A percentile compares a stretch with the other conserved stretches of the same genome.
These are phyloP conservation scores for Babylonia areolata DNA, from an alignment of 1,140 invertebrate genomes.

Conservation along the genomic window DNA sequence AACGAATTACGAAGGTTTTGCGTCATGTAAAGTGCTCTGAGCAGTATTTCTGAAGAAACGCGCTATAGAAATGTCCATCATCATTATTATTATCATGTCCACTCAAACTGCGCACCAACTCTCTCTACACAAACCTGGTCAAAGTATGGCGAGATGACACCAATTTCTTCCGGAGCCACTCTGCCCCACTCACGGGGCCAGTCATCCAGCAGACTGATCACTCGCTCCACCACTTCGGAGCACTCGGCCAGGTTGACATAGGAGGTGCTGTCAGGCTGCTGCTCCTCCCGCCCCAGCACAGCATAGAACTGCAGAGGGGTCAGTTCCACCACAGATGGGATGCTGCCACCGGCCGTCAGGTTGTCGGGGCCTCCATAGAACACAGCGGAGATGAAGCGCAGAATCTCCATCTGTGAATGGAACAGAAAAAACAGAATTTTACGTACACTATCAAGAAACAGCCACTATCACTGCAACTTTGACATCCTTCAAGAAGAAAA, in stretches of 20 bases:
- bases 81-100: too few relatives aligned
- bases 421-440: too few relatives aligned
- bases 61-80: too few relatives aligned
- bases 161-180: conserved; percentile 84
- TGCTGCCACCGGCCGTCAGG: conserved; percentile 58
- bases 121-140: conserved; percentile 83
- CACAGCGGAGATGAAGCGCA: conserved; percentile 86
- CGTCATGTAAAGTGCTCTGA: too few relatives aligned
- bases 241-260: conserved; percentile 90
- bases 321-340: conserved; percentile 61
- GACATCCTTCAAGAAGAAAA: too few relatives aligned
- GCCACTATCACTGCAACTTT: not conserved
- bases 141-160: conserved; percentile 88
- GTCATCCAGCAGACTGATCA: conserved; percentile 81
- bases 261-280: conserved; percentile 86
- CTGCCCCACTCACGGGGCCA: conserved; percentile 87
- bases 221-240: conserved; percentile 84
- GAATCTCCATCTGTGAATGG: conserved; percentile 84
- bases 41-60: too few relatives aligned
- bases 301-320: conserved; percentile 83
- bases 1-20: too few relatives aligned
- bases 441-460: too few relatives aligned
- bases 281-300: conserved; percentile 81
- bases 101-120: too few relatives aligned
- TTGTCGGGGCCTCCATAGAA: conserved; percentile 84